These are phyloP conservation scores for Alces alces DNA, from an alignment of 2,113 vertebrate species.

Conservation along the genomic window DNA sequence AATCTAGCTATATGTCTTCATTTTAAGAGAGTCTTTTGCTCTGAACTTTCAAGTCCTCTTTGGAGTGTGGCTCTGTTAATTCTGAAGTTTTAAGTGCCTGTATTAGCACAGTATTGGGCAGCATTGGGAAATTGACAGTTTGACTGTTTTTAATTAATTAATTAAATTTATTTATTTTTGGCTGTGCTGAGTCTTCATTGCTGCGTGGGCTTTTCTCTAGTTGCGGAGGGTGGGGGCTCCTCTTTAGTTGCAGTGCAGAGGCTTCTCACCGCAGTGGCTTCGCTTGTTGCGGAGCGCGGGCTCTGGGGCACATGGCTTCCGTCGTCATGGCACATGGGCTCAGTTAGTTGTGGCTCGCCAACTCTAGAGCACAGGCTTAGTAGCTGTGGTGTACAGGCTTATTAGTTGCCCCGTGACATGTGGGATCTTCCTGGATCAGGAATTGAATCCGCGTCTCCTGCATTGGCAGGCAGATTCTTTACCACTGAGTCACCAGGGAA, in stretches of 20 bases:
- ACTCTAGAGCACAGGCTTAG: neutral
- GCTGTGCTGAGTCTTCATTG: neutral
- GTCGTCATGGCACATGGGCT: neutral
- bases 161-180: neutral
- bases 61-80: neutral
- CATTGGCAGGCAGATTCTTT: neutral
- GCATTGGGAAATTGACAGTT: neutral
- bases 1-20: neutral
- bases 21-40: slow-evolving; percentile 1
- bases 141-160: neutral
- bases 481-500: neutral
- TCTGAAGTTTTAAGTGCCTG: neutral
- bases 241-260: neutral
- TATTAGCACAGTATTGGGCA: neutral
- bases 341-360: neutral
- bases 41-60: neutral
- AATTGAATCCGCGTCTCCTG: neutral
- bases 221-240: neutral
- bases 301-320: neutral
- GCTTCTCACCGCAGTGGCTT: neutral
- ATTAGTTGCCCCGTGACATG: neutral
- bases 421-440: neutral
- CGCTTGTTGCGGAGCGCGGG: neutral
- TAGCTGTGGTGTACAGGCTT: neutral
- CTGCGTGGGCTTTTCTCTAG: neutral